phyloP scores from a whole-genome alignment of 2,797 vertebrate species.

The Neoniphon sammara region DNA sequence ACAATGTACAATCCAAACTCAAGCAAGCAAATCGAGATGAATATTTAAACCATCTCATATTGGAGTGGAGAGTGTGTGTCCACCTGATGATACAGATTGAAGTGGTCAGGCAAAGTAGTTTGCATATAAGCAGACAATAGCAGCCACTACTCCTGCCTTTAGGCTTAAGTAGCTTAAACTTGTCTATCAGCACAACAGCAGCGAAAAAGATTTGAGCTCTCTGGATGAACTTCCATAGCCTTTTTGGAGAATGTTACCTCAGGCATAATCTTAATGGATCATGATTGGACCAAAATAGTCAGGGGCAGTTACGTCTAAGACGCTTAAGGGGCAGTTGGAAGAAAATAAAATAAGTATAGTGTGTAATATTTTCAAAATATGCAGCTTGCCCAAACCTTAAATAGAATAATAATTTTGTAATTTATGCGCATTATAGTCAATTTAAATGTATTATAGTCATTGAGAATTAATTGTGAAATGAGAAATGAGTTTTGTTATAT shows the following conservation, averaged over 20 bases:
- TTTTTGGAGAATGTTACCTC: neutral
- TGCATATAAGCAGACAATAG: constrained; percentile 40
- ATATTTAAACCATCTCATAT: constrained; percentile 24
- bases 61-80: constrained; percentile 42
- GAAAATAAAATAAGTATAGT: no score
- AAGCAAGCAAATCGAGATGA: constrained; percentile 17
- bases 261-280: no score
- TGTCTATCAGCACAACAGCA: constrained; percentile 22
- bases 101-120: constrained; percentile 44
- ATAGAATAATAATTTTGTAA: no score
- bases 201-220: constrained; percentile 16
- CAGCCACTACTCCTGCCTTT: constrained; percentile 3
- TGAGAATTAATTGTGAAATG: no score
- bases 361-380: no score
- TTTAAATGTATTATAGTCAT: no score
- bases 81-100: constrained; percentile 56
- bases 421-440: no score
- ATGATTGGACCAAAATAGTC: no score
- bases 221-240: neutral
- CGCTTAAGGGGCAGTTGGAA: no score
- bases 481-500: no score
- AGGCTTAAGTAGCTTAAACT: constrained; percentile 12
- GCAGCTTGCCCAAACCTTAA: no score
- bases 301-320: no score
- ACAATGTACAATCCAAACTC: neutral